Percentiles rank a stretch among this genome's conserved stretches.
phyloP scores from a whole-genome alignment of 2,888 invertebrate species.

The Pandemis cinnamomeana region DNA sequence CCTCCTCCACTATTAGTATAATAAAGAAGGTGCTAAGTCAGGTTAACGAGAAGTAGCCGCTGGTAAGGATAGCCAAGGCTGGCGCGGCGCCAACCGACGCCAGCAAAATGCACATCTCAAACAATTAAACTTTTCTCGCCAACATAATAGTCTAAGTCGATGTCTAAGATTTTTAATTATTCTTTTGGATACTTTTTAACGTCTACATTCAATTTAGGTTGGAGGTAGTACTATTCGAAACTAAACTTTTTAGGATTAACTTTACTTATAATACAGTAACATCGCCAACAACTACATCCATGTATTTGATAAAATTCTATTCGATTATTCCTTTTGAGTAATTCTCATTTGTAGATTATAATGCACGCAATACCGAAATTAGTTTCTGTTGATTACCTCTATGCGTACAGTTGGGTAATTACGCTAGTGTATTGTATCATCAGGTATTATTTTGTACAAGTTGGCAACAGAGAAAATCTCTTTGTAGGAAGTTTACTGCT shows the following conservation, averaged over 20 bases:
- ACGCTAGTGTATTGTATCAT: slow-evolving; percentile 5
- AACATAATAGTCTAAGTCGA: slow-evolving; percentile 41
- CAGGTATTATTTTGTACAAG: not conserved
- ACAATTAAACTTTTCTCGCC: slow-evolving; percentile 61
- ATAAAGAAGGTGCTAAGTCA: slow-evolving; percentile 58
- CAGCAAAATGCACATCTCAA: slow-evolving; percentile 48
- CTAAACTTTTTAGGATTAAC: not conserved
- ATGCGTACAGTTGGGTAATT: slow-evolving; percentile 1
- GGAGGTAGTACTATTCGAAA: not conserved
- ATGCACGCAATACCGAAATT: slow-evolving; percentile 35
- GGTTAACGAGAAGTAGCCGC: slow-evolving; percentile 55
- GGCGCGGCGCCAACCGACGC: slow-evolving; percentile 37
- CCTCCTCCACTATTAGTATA: slow-evolving; percentile 49
- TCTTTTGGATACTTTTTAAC: slow-evolving; percentile 20
- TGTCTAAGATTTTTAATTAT: slow-evolving; percentile 40
- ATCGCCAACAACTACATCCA: too few species aligned
- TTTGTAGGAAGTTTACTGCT: slow-evolving; percentile 5
- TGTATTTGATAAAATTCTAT: not conserved
- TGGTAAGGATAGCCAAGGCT: slow-evolving; percentile 34
- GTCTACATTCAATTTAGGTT: not conserved
- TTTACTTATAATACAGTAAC: too few species aligned
- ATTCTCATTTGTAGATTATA: slow-evolving; percentile 7
- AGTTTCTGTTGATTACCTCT: slow-evolving; percentile 26
- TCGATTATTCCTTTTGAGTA: slow-evolving; percentile 8
- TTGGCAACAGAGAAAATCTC: slow-evolving; percentile 11